Conservation (phyloP, 2,113 vertebrate genomes). For the Gracilinanus agilis region DNA sequence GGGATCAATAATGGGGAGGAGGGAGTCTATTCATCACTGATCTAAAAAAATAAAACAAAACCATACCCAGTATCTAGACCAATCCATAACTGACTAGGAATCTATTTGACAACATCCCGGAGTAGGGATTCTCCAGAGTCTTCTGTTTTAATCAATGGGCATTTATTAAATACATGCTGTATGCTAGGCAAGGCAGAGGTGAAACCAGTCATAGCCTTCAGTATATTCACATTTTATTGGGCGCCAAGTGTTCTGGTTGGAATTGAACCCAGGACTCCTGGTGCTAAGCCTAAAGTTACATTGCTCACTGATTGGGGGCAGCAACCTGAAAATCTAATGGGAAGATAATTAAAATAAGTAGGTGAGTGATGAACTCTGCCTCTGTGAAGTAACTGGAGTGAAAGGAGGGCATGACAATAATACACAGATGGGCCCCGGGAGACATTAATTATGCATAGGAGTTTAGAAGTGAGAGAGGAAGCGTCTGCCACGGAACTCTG, state of each 20-base stretch:
- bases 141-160: not conserved
- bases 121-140: not conserved
- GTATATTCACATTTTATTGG: not conserved
- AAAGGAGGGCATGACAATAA: not conserved
- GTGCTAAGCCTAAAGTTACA: not conserved
- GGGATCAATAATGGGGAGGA: not conserved
- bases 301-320: not conserved
- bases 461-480: conserved; percentile 40
- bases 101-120: not conserved
- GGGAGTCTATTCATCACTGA: not conserved
- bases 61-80: not conserved
- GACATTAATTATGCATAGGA: not conserved
- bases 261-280: not conserved
- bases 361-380: not conserved
- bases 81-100: not conserved
- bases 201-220: not conserved
- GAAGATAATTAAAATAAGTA: not conserved
- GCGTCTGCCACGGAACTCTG: not conserved
- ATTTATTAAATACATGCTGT: not conserved
- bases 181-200: not conserved
- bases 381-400: conserved; percentile 39
- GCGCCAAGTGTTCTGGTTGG: not conserved
- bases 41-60: not conserved
- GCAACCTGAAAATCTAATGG: not conserved
- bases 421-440: not conserved